Evolutionary conservation across 2,888 invertebrate genomes (phyloP), one percentile per base, ranked within the genome.

Genomic region (Plusia festucae): DNA sequence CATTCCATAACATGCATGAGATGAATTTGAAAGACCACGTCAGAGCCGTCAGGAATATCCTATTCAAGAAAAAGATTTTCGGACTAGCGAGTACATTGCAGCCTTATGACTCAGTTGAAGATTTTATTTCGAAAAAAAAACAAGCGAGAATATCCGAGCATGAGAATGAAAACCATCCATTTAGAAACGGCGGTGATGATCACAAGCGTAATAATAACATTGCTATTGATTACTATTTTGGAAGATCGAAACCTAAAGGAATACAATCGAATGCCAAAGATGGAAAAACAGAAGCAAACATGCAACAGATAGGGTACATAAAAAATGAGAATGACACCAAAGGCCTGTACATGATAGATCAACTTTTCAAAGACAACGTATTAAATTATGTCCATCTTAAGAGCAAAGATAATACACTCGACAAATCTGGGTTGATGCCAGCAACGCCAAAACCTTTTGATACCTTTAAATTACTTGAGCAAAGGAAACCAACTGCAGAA

Each of bases 151-250:
- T 11, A 7, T 13, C 46, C 54, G 1, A 20, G 8, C 9, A 9
- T 20, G 16, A 40, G n/a, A 7, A 11, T 16, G 15, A 58, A 24
- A 2, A 53, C 54, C 6, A 51, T 24, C 8, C 53, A 54, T 24
- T 49, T 32, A 30, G 7, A 53, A 34, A 51, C 8, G 40, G n/a
- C 13, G 8, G 11, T n/a, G 20, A 49, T 7, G 51, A 60, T 11
- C 40, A 52, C 22, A 27, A 11, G 3, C 51, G 30, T 32, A 15
- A 66, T 7, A 63, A 73, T 2, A 68, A 72, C 5, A 85, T 83
- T 51, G 62, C 80, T 8, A 27, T 76, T 0, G 86, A 88, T 60
- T 85, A 88, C 59, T 85, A 85, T 65, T 83, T 82, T 18, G 81
- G 78, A 13, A 82, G 79, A 62, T 63, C 62, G 55, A 78, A 67